phyloP scores from a whole-genome alignment of 2,797 vertebrate genomes.

The Neostethus bicornis region DNA sequence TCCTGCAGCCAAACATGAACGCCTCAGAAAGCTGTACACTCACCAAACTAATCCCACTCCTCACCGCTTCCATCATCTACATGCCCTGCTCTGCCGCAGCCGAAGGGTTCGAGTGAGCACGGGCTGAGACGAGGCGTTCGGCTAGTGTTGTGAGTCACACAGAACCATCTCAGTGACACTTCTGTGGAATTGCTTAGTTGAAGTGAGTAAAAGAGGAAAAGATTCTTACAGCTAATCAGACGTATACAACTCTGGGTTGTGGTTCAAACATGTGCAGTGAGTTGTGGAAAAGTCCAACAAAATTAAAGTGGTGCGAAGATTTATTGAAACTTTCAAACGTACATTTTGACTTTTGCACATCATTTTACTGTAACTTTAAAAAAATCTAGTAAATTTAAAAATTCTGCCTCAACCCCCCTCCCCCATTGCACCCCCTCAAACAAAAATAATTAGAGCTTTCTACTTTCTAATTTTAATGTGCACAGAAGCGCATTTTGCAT shows the following conservation, averaged over 20 bases:
- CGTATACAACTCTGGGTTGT: conserved; percentile 8
- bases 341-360: no score
- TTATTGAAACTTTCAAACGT: no score
- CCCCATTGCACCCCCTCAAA: no score
- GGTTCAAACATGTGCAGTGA: background rate
- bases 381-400: no score
- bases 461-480: no score
- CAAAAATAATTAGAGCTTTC: no score
- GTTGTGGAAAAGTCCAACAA: background rate
- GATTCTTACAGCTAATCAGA: conserved; percentile 25
- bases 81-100: conserved; percentile 9
- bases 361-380: no score
- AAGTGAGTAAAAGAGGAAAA: conserved; percentile 1
- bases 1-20: conserved; percentile 40
- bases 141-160: conserved; percentile 44
- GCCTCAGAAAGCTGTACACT: conserved; percentile 46
- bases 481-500: no score
- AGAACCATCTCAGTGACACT: conserved; percentile 41
- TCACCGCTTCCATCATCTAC: conserved; percentile 35
- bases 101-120: conserved; percentile 1
- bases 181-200: conserved; percentile 20
- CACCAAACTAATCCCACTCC: conserved; percentile 41
- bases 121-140: conserved; percentile 25
- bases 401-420: no score
- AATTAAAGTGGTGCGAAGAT: no score